Conservation (phyloP, 2,113 vertebrate genomes). For the human region GRCh38 chr6:121519001-121519500, state of each 20-base stretch:
- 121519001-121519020: too few species aligned
- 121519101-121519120: too few species aligned
- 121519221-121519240: background rate
- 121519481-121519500: background rate
- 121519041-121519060: too few species aligned
- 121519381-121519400: background rate
- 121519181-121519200: background rate
- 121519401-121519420: background rate
- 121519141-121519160: too few species aligned
- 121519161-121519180: too few species aligned
- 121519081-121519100: too few species aligned
- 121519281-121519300: background rate
- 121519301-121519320: background rate
- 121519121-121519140: too few species aligned
- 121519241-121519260: background rate
- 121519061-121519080: too few species aligned
- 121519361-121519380: background rate
- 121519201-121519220: background rate
- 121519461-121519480: background rate
- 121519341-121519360: background rate
- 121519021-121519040: too few species aligned
- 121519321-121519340: background rate
- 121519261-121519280: background rate
- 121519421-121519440: conserved; percentile 15
- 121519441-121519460: background rate